Percentiles rank a stretch among this genome's conserved stretches.
phyloP scores from a whole-genome alignment of 92 coral and sea anemone species.

The Palythoa grandiflora region DNA sequence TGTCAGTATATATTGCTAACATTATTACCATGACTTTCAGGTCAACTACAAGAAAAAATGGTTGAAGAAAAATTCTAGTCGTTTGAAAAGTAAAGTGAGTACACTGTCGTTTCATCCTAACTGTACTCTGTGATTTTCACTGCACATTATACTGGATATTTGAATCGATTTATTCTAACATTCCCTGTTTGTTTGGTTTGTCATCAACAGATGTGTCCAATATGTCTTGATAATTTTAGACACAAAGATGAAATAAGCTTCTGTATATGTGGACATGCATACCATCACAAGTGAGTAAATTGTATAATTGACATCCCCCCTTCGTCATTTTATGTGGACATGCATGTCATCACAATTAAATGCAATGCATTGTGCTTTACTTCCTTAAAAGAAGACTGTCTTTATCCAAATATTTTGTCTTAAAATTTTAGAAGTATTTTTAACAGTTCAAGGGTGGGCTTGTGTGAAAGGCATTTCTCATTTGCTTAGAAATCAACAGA shows the following conservation, averaged over 20 bases:
- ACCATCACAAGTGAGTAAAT: conserved; percentile 85
- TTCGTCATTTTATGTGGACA: too few relatives aligned
- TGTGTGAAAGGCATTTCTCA: too few relatives aligned
- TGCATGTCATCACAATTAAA: neutral
- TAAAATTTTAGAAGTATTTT: too few relatives aligned
- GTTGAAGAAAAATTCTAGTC: conserved; percentile 62
- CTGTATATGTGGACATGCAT: conserved; percentile 89
- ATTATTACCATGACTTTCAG: conserved; percentile 36
- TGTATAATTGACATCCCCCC: too few relatives aligned
- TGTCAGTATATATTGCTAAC: too few relatives aligned
- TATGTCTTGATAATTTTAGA: conserved; percentile 83
- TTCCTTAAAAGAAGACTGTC: too few relatives aligned
- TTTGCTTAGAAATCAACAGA: too few relatives aligned
- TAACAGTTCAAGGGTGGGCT: too few relatives aligned
- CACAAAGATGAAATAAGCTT: conserved; percentile 74
- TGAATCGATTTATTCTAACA: neutral
- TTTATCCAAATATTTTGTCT: neutral
- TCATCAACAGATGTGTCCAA: conserved; percentile 75
- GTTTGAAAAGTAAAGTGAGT: conserved; percentile 86
- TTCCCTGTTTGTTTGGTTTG: neutral
- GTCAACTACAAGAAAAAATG: conserved; percentile 81
- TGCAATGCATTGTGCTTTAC: neutral
- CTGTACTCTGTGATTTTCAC: neutral
- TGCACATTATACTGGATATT: neutral
- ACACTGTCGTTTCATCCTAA: neutral